Evolutionary conservation across 2,113 vertebrate genomes (phyloP).

Genomic region (Pseudopodoces humilis): DNA sequence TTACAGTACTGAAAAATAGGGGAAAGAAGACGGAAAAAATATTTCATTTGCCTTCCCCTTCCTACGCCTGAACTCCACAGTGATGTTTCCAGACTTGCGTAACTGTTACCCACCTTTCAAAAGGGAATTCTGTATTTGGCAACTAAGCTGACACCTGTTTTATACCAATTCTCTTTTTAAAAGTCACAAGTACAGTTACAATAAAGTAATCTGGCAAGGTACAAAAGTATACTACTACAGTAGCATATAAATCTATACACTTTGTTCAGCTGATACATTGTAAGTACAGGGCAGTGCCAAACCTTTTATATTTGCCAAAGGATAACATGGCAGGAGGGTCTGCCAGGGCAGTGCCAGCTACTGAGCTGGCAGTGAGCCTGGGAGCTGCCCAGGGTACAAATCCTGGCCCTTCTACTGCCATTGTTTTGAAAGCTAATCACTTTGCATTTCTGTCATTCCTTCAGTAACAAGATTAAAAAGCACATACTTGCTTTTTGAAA

Average conservation of each 20-base stretch:
- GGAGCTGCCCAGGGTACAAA: neutral
- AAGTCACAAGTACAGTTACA: neutral
- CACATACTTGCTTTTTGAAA: neutral
- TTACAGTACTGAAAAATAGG: neutral
- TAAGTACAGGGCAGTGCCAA: neutral
- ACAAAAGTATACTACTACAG: neutral
- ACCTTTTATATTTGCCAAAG: neutral
- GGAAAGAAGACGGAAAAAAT: neutral
- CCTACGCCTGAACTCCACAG: neutral
- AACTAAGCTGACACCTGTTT: neutral
- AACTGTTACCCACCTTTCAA: neutral
- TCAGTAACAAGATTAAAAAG: neutral
- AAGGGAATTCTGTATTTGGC: neutral
- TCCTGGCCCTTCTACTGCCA: neutral
- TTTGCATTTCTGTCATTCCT: neutral
- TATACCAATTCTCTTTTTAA: neutral
- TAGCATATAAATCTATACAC: neutral
- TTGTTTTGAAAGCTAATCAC: neutral
- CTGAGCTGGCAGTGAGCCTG: neutral
- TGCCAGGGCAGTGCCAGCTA: accelerated
- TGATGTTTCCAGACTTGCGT: neutral
- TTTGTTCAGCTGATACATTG: neutral
- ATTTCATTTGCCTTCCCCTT: neutral
- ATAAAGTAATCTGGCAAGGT: neutral
- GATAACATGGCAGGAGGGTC: neutral